These are phyloP conservation scores for Mactromeris polynyma DNA, from an alignment of 2,888 invertebrate genomes.

Conservation along the genomic window DNA sequence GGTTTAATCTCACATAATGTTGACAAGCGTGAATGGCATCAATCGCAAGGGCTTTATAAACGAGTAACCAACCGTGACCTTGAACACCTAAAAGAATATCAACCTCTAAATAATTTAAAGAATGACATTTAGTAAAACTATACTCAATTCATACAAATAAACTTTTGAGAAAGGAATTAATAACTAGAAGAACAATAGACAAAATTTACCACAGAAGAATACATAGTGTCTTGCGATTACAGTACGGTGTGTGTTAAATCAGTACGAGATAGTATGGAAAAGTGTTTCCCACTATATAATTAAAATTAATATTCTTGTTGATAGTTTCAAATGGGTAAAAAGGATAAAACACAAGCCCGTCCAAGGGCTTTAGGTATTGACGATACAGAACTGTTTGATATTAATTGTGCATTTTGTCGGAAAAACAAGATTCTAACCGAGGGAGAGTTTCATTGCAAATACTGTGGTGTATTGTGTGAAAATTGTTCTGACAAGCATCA, in stretches of 20 bases:
- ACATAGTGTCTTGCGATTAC: not conserved
- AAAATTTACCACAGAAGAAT: not conserved
- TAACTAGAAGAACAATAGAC: not conserved
- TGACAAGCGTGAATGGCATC: not conserved
- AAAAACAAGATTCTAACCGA: slow-evolving; percentile 31
- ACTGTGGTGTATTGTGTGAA: slow-evolving; percentile 65
- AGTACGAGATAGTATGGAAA: not conserved
- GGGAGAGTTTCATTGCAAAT: slow-evolving; percentile 59
- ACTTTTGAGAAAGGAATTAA: not conserved
- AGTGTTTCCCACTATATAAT: not conserved
- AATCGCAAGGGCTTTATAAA: not conserved
- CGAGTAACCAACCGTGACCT: not conserved
- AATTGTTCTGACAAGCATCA: slow-evolving; percentile 59
- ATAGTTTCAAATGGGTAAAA: not conserved
- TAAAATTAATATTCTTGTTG: not conserved
- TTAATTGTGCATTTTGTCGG: slow-evolving; percentile 41
- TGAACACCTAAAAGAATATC: not conserved
- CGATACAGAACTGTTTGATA: slow-evolving; percentile 38
- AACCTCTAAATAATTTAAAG: not conserved
- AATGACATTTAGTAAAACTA: not conserved
- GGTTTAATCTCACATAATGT: not conserved
- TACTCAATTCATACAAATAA: not conserved
- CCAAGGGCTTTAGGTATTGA: slow-evolving; percentile 46
- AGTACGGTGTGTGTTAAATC: not conserved
- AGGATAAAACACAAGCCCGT: slow-evolving; percentile 22